A percentile compares a stretch with the other conserved stretches of the same genome.
Conservation (phyloP, 2,113 vertebrate species). For the Halichoeres trimaculatus region DNA sequence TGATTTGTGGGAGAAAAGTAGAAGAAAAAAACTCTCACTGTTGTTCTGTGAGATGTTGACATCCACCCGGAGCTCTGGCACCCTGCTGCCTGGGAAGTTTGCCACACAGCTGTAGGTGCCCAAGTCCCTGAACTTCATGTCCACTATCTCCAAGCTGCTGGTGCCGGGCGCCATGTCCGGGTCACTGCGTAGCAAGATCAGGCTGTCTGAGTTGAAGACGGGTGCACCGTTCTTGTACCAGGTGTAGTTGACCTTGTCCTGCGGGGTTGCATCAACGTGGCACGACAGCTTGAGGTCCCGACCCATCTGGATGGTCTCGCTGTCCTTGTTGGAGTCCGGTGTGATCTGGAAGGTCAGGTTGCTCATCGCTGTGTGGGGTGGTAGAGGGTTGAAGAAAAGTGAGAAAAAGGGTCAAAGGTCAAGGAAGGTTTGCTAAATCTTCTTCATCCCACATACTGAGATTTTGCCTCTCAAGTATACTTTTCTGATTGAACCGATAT, state of each 20-base stretch:
- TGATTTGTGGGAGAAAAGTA: not conserved
- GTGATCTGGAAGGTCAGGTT: constrained; percentile 98
- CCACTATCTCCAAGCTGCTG: constrained; percentile 96
- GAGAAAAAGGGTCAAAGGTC: not conserved
- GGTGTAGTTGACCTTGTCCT: constrained; percentile 96
- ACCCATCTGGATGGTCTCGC: constrained; percentile 95
- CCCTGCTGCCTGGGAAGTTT: constrained; percentile 90
- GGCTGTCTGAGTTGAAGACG: constrained; percentile 88
- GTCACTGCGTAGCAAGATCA: constrained; percentile 93
- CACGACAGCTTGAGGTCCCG: constrained; percentile 98
- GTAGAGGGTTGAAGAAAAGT: not conserved
- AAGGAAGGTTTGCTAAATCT: not conserved
- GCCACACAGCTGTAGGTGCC: constrained; percentile 95
- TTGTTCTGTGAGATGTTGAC: constrained; percentile 98
- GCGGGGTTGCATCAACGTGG: constrained; percentile 96
- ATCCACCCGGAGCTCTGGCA: constrained; percentile 92
- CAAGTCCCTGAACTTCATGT: constrained; percentile 96
- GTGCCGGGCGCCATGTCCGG: constrained; percentile 93
- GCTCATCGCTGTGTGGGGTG: constrained; percentile 86
- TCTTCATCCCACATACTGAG: not conserved
- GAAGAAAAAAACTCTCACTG: constrained; percentile 83
- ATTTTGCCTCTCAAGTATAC: not conserved
- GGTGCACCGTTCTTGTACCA: constrained; percentile 95
- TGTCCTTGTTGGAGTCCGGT: constrained; percentile 97
- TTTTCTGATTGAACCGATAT: not conserved